Evolutionary conservation across 2,797 vertebrate genomes (phyloP).

Genomic region (Pachyuromys duprasi): DNA sequence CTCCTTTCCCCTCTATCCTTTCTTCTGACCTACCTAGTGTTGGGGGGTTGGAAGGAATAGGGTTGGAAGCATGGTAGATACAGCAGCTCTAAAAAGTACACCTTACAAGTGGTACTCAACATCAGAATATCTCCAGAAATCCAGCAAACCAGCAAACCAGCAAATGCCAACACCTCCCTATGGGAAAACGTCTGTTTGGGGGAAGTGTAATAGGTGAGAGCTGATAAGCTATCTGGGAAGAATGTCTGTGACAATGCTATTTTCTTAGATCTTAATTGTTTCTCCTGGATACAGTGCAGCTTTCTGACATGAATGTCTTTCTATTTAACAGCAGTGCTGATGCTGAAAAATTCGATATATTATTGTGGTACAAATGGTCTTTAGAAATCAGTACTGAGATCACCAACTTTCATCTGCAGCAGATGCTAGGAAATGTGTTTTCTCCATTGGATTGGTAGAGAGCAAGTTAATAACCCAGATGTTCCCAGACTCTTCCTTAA

Average conservation of each 20-base stretch:
- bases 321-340: constrained; percentile 77
- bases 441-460: constrained; percentile 77
- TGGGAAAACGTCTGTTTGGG: constrained; percentile 36
- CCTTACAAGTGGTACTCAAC: too few relatives aligned
- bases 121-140: too few relatives aligned
- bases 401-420: constrained; percentile 76
- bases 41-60: too few relatives aligned
- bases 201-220: constrained; percentile 66
- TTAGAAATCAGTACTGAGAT: constrained; percentile 76
- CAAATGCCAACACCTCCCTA: neutral
- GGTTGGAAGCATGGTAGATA: too few relatives aligned
- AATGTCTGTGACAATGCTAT: constrained; percentile 58
- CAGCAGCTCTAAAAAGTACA: too few relatives aligned
- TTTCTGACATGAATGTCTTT: constrained; percentile 73
- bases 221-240: constrained; percentile 60
- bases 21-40: too few relatives aligned
- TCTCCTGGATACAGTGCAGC: constrained; percentile 60
- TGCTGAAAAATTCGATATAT: constrained; percentile 77
- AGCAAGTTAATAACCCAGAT: constrained; percentile 80
- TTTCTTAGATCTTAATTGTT: constrained; percentile 66
- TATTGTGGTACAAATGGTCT: constrained; percentile 75
- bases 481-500: constrained; percentile 10
- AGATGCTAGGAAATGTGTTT: constrained; percentile 85
- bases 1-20: too few relatives aligned
- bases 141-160: too few relatives aligned